Percentiles rank a stretch among this genome's conserved stretches.
phyloP scores from a whole-genome alignment of 2,113 vertebrate genomes.

The Clarias magur region DNA sequence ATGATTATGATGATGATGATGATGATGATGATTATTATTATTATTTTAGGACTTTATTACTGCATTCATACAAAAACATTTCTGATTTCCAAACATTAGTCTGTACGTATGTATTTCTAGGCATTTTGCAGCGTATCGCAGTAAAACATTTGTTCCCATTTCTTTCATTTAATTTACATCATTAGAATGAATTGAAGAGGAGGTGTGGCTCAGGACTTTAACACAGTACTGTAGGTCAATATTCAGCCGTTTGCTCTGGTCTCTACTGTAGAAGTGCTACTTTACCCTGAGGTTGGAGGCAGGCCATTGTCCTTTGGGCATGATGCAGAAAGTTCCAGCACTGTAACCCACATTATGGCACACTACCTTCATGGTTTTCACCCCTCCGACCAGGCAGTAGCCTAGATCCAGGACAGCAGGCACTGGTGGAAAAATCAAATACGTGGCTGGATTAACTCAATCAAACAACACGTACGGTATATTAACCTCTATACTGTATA shows the following conservation, averaged over 20 bases:
- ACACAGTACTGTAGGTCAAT: background rate
- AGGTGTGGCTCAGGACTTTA: no score
- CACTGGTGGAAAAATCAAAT: constrained; percentile 68
- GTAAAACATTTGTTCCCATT: no score
- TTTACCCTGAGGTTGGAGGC: constrained; percentile 78
- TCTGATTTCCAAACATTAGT: no score
- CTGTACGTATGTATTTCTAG: no score
- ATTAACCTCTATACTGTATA: background rate
- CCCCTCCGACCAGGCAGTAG: constrained; percentile 84
- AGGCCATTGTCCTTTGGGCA: constrained; percentile 80
- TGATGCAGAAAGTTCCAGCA: constrained; percentile 81
- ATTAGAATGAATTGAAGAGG: no score
- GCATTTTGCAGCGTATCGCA: no score
- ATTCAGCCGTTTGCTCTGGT: background rate
- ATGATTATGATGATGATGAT: no score
- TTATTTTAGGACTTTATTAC: no score
- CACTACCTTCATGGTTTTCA: constrained; percentile 72
- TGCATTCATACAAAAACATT: no score
- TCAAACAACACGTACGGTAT: background rate
- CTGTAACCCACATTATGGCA: constrained; percentile 85
- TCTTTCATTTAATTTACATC: no score
- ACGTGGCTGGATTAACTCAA: background rate
- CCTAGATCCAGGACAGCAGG: constrained; percentile 82
- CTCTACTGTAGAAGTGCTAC: background rate
- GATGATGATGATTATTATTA: no score